phyloP scores from a whole-genome alignment of 2,888 invertebrate genomes.

The Odontocolon sp. region DNA sequence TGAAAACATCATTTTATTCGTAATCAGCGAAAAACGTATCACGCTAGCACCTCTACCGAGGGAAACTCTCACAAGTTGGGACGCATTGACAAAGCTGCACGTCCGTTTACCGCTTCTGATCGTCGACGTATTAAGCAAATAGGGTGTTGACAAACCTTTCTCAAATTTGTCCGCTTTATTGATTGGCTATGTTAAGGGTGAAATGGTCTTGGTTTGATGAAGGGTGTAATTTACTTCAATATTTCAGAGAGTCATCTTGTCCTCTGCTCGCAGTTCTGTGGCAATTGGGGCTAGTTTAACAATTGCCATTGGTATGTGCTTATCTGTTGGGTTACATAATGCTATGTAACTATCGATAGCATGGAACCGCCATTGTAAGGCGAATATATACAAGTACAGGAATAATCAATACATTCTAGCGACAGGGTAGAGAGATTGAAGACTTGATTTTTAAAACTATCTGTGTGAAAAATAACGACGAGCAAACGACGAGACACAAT shows the following conservation, averaged over 20 bases:
- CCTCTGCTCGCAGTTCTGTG: no score
- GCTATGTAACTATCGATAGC: no score
- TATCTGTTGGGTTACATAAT: no score
- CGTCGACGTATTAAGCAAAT: neutral
- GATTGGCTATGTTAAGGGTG: neutral
- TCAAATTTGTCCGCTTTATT: neutral
- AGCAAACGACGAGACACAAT: neutral
- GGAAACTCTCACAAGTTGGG: slow-evolving; percentile 7
- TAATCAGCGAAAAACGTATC: no score
- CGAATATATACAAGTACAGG: neutral
- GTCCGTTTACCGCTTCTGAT: neutral
- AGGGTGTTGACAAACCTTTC: neutral
- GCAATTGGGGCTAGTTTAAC: no score
- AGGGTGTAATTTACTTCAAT: no score
- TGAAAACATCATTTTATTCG: no score
- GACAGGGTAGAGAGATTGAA: neutral
- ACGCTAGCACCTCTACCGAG: no score
- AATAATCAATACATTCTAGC: slow-evolving; percentile 3
- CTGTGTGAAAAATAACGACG: slow-evolving; percentile 7
- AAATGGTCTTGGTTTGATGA: no score
- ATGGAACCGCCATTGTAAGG: no score
- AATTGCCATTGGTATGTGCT: no score
- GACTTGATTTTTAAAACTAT: neutral
- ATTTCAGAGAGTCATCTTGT: no score
- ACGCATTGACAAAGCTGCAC: slow-evolving; percentile 13